Conservation (phyloP, 2,888 invertebrate species). For the Deilephila elpenor region DNA sequence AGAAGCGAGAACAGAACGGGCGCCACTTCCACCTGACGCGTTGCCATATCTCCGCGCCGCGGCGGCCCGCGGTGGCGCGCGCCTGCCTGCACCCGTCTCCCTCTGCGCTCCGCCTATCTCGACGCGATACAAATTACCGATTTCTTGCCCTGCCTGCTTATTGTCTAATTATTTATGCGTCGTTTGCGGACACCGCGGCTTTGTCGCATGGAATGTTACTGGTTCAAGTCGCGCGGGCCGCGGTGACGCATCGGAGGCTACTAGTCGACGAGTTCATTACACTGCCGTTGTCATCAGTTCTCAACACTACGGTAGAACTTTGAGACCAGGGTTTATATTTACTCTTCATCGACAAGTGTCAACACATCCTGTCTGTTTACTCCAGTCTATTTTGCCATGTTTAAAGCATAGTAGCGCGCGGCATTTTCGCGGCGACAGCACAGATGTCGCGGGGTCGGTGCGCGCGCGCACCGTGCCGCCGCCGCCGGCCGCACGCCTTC, state of each 20-base stretch:
- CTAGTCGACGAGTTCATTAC: slow-evolving; percentile 79
- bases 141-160: slow-evolving; percentile 82
- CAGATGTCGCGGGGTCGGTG: slow-evolving; percentile 65
- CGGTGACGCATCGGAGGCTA: slow-evolving; percentile 73
- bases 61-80: slow-evolving; percentile 67
- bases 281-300: slow-evolving; percentile 48
- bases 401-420: slow-evolving; percentile 42
- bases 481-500: slow-evolving; percentile 67
- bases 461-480: slow-evolving; percentile 55
- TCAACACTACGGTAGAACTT: slow-evolving; percentile 19
- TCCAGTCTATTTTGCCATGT: slow-evolving; percentile 39
- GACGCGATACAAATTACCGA: slow-evolving; percentile 81
- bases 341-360: neutral
- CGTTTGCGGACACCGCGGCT: slow-evolving; percentile 72
- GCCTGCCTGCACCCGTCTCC: slow-evolving; percentile 76
- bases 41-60: slow-evolving; percentile 79
- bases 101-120: slow-evolving; percentile 78
- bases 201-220: slow-evolving; percentile 76
- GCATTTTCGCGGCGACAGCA: slow-evolving; percentile 59
- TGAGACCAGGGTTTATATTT: slow-evolving; percentile 21
- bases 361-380: slow-evolving; percentile 22
- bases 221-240: slow-evolving; percentile 57
- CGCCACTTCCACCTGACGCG: slow-evolving; percentile 84
- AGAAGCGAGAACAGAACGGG: slow-evolving; percentile 68
- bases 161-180: slow-evolving; percentile 83